Conservation (phyloP, 2,888 invertebrate genomes). For the Trilocha varians region DNA sequence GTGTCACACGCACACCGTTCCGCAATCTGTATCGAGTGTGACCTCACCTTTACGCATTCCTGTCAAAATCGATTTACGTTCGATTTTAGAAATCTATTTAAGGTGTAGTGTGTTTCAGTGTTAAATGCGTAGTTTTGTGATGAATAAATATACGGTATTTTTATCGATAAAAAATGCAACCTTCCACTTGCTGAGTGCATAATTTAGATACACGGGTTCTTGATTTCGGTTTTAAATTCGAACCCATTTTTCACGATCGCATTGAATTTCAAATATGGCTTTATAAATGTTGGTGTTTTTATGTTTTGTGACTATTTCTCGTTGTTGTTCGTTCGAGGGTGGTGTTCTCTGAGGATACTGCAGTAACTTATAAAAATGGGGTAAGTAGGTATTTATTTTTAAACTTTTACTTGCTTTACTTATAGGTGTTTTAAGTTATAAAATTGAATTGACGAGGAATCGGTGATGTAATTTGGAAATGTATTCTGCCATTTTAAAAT, state of each 20-base stretch:
- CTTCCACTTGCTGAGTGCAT: constrained; percentile 55
- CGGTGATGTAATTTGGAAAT: too few relatives aligned
- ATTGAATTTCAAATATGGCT: constrained; percentile 69
- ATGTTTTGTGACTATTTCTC: constrained; percentile 50
- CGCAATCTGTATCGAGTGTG: constrained; percentile 27
- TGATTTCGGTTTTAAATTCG: constrained; percentile 47
- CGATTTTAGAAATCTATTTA: constrained; percentile 1
- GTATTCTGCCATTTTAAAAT: too few relatives aligned
- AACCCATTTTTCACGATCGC: constrained; percentile 58
- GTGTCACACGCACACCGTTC: constrained; percentile 52
- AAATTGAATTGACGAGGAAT: too few relatives aligned
- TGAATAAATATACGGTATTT: too few relatives aligned
- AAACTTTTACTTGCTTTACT: too few relatives aligned
- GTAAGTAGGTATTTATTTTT: constrained; percentile 28
- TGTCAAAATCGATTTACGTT: constrained; percentile 5
- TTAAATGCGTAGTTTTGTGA: neutral
- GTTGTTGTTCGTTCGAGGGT: constrained; percentile 36
- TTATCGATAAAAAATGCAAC: constrained; percentile 33
- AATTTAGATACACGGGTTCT: constrained; percentile 35
- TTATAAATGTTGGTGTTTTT: constrained; percentile 58
- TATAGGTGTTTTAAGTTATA: too few relatives aligned
- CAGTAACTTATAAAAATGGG: too few relatives aligned
- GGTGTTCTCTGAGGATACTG: constrained; percentile 37
- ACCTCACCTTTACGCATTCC: constrained; percentile 21
- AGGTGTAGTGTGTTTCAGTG: constrained; percentile 1